A percentile compares a stretch with the other conserved stretches of the same genome.
Evolutionary conservation across 2,113 vertebrate species (phyloP).

Genomic region (Pandion haliaetus): DNA sequence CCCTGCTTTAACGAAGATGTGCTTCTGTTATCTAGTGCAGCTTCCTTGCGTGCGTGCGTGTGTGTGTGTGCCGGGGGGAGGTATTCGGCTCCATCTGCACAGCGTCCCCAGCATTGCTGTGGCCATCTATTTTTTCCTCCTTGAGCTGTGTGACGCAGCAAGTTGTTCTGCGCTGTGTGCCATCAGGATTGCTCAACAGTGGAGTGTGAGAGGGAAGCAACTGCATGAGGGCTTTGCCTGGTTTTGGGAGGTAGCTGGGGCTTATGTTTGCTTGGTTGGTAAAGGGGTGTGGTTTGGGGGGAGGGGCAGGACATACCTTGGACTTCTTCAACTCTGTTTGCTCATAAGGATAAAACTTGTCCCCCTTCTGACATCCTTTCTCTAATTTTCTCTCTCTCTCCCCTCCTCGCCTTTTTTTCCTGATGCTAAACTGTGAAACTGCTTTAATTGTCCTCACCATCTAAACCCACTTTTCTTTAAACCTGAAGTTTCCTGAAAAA

Average conservation of each 20-base stretch:
- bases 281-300: not conserved
- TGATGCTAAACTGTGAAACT: not conserved
- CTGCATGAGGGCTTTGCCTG: not conserved
- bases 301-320: not conserved
- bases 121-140: not conserved
- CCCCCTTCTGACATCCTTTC: not conserved
- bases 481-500: not conserved
- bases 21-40: not conserved
- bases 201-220: not conserved
- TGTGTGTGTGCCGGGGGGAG: not conserved
- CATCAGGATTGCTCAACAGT: conserved; percentile 8
- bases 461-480: not conserved
- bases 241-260: not conserved
- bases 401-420: not conserved
- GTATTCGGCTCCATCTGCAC: not conserved
- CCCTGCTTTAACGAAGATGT: not conserved
- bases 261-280: not conserved
- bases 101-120: not conserved
- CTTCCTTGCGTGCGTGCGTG: not conserved
- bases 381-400: not conserved
- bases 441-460: not conserved
- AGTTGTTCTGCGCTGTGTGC: not conserved
- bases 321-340: not conserved
- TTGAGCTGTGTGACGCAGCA: not conserved
- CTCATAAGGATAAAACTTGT: not conserved